phyloP scores from a whole-genome alignment of 2,113 vertebrate genomes.

The Mastomys coucha region DNA sequence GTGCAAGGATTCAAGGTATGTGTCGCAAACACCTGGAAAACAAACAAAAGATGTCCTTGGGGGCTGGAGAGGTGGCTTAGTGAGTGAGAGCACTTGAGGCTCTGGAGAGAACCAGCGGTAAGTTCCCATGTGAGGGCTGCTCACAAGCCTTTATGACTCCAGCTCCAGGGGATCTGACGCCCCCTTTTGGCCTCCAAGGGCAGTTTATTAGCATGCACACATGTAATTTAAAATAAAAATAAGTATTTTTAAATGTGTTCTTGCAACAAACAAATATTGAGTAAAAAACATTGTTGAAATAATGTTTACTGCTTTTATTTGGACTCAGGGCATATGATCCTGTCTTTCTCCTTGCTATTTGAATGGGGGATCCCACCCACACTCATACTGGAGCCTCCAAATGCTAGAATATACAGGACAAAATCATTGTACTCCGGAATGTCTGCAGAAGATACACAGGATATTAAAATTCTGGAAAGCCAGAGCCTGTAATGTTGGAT shows the following conservation, averaged over 20 bases:
- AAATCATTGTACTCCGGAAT: not conserved
- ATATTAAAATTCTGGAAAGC: constrained; percentile 40
- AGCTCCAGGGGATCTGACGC: not conserved
- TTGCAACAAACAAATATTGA: not conserved
- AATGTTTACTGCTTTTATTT: not conserved
- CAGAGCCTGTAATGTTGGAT: not conserved
- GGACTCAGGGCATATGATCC: not conserved
- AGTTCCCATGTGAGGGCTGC: not conserved
- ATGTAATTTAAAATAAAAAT: not conserved
- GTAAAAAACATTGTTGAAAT: not conserved
- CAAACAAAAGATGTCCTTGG: not conserved
- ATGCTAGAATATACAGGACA: constrained; percentile 35
- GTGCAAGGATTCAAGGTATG: not conserved
- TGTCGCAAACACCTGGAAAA: not conserved
- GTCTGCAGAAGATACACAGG: not conserved
- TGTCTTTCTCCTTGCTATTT: constrained; percentile 22
- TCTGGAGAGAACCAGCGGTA: not conserved
- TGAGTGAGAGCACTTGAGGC: not conserved
- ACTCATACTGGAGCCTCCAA: not conserved
- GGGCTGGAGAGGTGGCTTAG: not conserved
- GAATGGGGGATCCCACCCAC: not conserved
- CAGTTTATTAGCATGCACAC: not conserved
- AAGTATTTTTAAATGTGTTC: not conserved
- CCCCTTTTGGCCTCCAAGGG: not conserved
- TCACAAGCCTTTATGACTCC: not conserved